These are phyloP conservation scores for Schizothorax lantsangensis DNA, from an alignment of 2,797 vertebrate species.

Conservation along the genomic window DNA sequence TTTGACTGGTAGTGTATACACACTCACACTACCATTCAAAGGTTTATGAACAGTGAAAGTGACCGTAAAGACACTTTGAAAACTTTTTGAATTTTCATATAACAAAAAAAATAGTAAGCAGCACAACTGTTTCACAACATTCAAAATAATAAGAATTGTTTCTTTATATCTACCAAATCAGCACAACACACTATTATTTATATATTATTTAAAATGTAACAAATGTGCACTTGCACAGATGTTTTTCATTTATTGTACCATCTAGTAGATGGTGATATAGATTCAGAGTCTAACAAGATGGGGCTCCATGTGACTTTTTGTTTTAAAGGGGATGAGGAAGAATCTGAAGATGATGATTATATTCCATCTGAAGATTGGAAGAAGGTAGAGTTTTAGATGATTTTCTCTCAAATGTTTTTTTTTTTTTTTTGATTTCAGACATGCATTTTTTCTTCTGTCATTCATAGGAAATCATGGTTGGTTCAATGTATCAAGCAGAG, in stretches of 20 bases:
- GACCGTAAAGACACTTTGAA: not conserved
- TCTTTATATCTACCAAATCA: not conserved
- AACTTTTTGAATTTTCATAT: not conserved
- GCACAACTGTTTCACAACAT: not conserved
- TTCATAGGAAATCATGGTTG: slow-evolving; percentile 97
- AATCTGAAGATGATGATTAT: slow-evolving; percentile 99
- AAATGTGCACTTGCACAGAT: not conserved
- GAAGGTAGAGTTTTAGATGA: slow-evolving; percentile 80
- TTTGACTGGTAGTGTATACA: not conserved
- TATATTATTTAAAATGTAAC: not conserved
- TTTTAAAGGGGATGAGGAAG: slow-evolving; percentile 90
- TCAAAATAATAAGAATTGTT: not conserved
- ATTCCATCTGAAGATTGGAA: slow-evolving; percentile 99
- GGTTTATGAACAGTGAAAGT: not conserved
- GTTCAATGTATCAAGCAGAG: slow-evolving; percentile 99
- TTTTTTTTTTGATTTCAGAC: not conserved
- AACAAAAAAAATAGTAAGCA: not conserved
- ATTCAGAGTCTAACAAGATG: not conserved
- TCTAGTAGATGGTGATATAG: not conserved
- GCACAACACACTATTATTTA: not conserved
- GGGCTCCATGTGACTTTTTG: slow-evolving; percentile 19
- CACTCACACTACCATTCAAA: not conserved
- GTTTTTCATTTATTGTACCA: not conserved
- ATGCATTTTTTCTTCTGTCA: slow-evolving; percentile 27
- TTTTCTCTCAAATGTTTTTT: not conserved